Evolutionary conservation across 2,113 vertebrate genomes (phyloP), one percentile per base, ranked within the genome.

Genomic region (Camelus dromedarius): DNA sequence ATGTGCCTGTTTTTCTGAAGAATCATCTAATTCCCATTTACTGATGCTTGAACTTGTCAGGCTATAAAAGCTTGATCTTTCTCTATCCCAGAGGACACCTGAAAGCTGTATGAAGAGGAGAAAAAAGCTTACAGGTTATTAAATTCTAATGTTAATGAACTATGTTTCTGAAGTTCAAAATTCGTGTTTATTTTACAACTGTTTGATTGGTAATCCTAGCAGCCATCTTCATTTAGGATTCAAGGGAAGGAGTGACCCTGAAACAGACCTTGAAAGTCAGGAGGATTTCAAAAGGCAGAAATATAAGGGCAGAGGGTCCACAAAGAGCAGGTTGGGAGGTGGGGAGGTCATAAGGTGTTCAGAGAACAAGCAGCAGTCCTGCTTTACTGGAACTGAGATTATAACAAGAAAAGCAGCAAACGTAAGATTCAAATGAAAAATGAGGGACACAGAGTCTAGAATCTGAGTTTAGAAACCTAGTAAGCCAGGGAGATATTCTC

Each of bases 21-120:
- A 98, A 94, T 99, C 99, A 28, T 99, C 99, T 92, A 99, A 96
- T 98, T 99, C 99, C 99, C 99, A 99, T 86, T 99, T 99, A 89
- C 98, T 99, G 69, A 99, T 98, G 58, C 96, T 99, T 86, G 99
- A 99, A 83, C 98, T 99, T 64, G 99, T 99, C 72, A 99, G 98
- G 8, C 99, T 98, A 95, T 99, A 99, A 90, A 99, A 99, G 56
- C 97, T 98, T 35, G 99, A 98, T 32, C 89, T 95, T n/a, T 98
- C 98, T 58, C 94, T 98, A 96, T 98, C 98, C 99, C 99, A 99
- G 81, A 99, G 97, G 96, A 99, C 98, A 3, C 98, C 98, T 96
- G 99, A 98, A 87, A 99, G 99, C 99, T 99, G 95, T 70, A 96
- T 88, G 96, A 66, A 88, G 70, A 81, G n/a, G 18, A 86, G 30